A percentile compares a stretch with the other conserved stretches of the same genome.
Evolutionary conservation across 53 echinoderm and acorn worm genomes (phyloP).

Genomic region (Luidia sarsii): DNA sequence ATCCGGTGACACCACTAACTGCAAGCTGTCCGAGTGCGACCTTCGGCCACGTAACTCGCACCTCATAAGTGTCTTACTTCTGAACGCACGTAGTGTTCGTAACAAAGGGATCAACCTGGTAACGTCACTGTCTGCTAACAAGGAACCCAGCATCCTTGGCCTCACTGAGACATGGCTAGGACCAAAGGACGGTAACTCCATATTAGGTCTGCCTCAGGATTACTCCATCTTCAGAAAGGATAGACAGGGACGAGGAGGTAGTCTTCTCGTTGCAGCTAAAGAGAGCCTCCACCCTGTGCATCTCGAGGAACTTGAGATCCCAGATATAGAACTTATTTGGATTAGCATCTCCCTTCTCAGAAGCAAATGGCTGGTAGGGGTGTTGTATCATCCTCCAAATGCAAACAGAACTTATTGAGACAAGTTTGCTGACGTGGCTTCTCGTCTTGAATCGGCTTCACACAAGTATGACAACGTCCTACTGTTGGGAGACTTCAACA

Average conservation of each 20-base stretch:
- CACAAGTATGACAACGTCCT: background rate
- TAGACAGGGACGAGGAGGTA: background rate
- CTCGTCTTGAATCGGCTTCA: background rate
- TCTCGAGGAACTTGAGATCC: background rate
- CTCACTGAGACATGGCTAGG: constrained; percentile 7
- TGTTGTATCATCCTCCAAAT: background rate
- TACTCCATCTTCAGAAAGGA: constrained; percentile 23
- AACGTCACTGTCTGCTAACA: constrained; percentile 2
- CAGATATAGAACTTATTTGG: background rate
- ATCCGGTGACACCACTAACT: background rate
- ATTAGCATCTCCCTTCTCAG: background rate
- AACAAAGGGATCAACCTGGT: background rate
- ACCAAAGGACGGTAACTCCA: background rate
- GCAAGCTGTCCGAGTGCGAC: background rate
- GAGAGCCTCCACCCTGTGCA: constrained; percentile 4
- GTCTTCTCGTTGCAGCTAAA: background rate
- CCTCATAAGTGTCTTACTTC: background rate
- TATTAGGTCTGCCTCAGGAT: background rate
- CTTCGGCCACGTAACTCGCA: background rate
- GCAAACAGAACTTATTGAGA: constrained; percentile 4
- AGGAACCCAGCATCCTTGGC: constrained; percentile 7
- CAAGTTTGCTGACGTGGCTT: background rate
- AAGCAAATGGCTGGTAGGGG: background rate
- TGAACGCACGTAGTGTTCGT: background rate
- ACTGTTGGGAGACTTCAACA: constrained; percentile 11